Evolutionary conservation across 2,888 invertebrate genomes (phyloP), one percentile per base, ranked within the genome.

Genomic region (Stegophylla sp.): DNA sequence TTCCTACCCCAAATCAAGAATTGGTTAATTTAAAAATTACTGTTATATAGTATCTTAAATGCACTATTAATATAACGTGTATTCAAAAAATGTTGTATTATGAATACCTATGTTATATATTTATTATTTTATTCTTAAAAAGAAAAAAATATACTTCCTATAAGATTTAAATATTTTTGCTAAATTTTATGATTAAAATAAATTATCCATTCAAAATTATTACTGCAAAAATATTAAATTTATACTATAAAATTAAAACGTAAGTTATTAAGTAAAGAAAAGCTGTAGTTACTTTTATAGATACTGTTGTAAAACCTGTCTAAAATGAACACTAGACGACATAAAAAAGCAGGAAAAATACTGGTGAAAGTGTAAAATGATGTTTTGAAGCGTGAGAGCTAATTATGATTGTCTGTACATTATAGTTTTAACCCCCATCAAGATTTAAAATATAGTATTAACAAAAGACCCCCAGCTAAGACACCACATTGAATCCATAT

Each of bases 401-500:
- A 51, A 53, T 56, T 61, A 28, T 28, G 61, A 41, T 56, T 20
- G 43, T 73, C 26, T 73, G 72, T 43, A 17, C 13, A 28, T 34
- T 63, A n/a, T 41, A 43, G 17, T 12, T 28, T 53, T 67, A 77
- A 53, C 67, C 66, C 76, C 76, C 45, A 56, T 77, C 67, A 77
- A 77, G 76, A 76, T 56, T 23, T 56, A 67, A 43, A 17, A 20
- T 76, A 66, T 56, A 76, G 45, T 67, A 76, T 53, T 53, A 43
- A 66, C 20, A 56, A 41, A 77, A 56, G 76, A 77, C 76, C 76
- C 67, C 76, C 76, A 67, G 66, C 76, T 28, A 77, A 23, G 76
- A 77, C 45, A 67, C 51, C 76, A 77, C 43, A 67, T 77, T 77
- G 76, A 77, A 51, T 67, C 66, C 75, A 75, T 64, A 64, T 75